Evolutionary conservation across 1,140 invertebrate species (phyloP).

Genomic region (Mactra quadrangularis): DNA sequence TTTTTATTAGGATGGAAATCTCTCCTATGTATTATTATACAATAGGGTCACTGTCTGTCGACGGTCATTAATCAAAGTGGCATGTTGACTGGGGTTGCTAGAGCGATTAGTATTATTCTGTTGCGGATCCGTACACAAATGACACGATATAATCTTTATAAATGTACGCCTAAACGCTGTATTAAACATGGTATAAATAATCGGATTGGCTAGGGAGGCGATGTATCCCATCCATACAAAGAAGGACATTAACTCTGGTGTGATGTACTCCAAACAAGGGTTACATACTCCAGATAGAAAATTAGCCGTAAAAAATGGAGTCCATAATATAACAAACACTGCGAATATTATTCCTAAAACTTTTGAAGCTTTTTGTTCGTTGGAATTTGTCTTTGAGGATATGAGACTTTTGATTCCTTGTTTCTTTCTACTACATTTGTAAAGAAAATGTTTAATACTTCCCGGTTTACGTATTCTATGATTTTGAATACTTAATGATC

Average conservation of each 20-base stretch:
- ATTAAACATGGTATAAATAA: slow-evolving; percentile 84
- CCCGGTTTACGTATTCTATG: slow-evolving; percentile 12
- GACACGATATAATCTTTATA: slow-evolving; percentile 79
- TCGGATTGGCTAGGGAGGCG: slow-evolving; percentile 83
- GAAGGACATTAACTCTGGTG: slow-evolving; percentile 76
- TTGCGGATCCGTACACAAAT: slow-evolving; percentile 44
- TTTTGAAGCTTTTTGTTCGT: slow-evolving; percentile 82
- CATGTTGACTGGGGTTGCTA: slow-evolving; percentile 22
- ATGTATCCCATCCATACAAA: slow-evolving; percentile 83
- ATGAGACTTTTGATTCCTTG: slow-evolving; percentile 70
- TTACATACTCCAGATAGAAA: slow-evolving; percentile 78
- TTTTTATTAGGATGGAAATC: neutral
- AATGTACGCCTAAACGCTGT: slow-evolving; percentile 82
- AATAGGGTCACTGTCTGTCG: slow-evolving; percentile 48
- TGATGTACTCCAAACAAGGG: slow-evolving; percentile 70
- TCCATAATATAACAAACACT: slow-evolving; percentile 82
- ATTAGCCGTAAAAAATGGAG: slow-evolving; percentile 83
- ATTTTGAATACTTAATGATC: slow-evolving; percentile 6
- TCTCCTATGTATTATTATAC: slow-evolving; percentile 25
- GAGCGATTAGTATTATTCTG: neutral
- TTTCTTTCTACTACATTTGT: slow-evolving; percentile 46
- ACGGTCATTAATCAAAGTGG: slow-evolving; percentile 25
- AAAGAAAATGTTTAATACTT: slow-evolving; percentile 51
- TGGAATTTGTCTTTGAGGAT: slow-evolving; percentile 77
- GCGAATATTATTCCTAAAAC: slow-evolving; percentile 83